phyloP scores from a whole-genome alignment of 2,888 invertebrate genomes.

The Dendrolimus pini region DNA sequence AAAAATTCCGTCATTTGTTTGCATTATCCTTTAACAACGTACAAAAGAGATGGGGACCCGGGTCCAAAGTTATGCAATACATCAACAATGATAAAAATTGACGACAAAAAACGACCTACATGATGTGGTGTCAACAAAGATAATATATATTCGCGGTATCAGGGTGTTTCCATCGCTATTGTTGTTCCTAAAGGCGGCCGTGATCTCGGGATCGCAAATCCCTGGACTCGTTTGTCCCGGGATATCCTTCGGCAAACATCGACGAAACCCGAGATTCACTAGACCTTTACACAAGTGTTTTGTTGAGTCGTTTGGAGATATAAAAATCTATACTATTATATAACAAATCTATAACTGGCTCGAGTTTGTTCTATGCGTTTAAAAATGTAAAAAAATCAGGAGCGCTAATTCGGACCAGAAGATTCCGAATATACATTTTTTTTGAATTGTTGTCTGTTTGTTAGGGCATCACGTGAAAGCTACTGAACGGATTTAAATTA shows the following conservation, averaged over 20 bases:
- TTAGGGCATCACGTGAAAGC: too few species aligned
- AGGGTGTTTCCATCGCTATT: conserved; percentile 58
- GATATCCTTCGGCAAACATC: conserved; percentile 71
- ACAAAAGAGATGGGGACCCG: conserved; percentile 20
- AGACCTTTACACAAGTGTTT: conserved; percentile 66
- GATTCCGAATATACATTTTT: too few species aligned
- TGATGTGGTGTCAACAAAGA: conserved; percentile 68
- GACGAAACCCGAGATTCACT: conserved; percentile 66
- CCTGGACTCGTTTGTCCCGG: conserved; percentile 66
- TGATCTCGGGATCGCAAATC: conserved; percentile 57
- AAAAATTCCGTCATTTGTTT: conserved; percentile 8
- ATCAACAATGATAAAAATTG: conserved; percentile 57
- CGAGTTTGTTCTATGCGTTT: too few species aligned
- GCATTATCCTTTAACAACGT: conserved; percentile 18
- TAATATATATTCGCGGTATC: conserved; percentile 67
- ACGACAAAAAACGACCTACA: conserved; percentile 64
- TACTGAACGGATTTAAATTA: too few species aligned
- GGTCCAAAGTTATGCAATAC: conserved; percentile 42
- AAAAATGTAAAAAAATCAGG: too few species aligned
- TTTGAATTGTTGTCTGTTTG: too few species aligned
- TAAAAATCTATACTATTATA: conserved; percentile 44
- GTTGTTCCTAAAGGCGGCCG: conserved; percentile 58
- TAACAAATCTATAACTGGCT: too few species aligned
- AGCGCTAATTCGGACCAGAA: too few species aligned
- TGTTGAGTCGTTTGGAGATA: conserved; percentile 48